These are phyloP conservation scores for Lepidotrigona ventralis DNA, from an alignment of 1,140 invertebrate genomes.

Conservation along the genomic window DNA sequence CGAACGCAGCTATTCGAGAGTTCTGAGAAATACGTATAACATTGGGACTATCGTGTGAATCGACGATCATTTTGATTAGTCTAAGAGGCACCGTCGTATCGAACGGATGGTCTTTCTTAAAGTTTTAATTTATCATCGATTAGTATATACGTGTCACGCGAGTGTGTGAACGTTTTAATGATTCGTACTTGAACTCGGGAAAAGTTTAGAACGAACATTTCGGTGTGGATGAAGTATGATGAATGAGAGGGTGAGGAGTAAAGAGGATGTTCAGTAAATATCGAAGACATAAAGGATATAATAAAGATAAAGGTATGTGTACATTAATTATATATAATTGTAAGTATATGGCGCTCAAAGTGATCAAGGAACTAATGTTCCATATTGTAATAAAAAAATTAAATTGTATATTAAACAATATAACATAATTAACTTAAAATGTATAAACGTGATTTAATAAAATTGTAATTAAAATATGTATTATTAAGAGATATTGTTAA, in stretches of 20 bases:
- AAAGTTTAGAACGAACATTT: background rate
- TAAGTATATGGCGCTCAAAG: background rate
- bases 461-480: background rate
- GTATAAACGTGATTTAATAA: background rate
- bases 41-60: constrained; percentile 56
- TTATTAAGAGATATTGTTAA: background rate
- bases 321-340: background rate
- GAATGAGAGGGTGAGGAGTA: no score
- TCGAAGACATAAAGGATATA: background rate
- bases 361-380: background rate
- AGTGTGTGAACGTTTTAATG: background rate
- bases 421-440: no score
- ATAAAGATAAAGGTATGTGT: background rate
- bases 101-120: background rate
- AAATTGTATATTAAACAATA: no score
- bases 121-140: background rate
- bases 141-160: background rate
- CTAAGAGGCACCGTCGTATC: background rate
- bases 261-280: no score
- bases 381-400: no score
- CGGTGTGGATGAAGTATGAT: background rate
- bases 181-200: background rate
- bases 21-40: constrained; percentile 65
- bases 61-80: constrained; percentile 2
- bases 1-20: constrained; percentile 37